A percentile compares a stretch with the other conserved stretches of the same genome.
phyloP scores from a whole-genome alignment of 2,797 vertebrate genomes.

The Esox lucius region DNA sequence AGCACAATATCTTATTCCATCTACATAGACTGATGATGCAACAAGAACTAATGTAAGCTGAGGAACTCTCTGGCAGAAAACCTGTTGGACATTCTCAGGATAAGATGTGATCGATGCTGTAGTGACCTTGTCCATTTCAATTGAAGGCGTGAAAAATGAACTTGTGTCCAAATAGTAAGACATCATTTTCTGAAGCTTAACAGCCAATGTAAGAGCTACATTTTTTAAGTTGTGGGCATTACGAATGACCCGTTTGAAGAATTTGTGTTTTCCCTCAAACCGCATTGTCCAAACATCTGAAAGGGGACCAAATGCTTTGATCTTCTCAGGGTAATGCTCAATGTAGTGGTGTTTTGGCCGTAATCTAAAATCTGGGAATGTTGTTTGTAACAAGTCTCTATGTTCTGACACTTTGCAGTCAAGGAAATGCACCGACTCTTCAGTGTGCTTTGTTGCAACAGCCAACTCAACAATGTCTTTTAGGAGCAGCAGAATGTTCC shows the following conservation, averaged over 20 bases:
- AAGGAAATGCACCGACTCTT: constrained; percentile 27
- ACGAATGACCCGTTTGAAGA: constrained; percentile 9
- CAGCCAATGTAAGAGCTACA: constrained; percentile 28
- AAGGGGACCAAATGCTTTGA: constrained; percentile 4
- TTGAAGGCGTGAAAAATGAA: constrained; percentile 42
- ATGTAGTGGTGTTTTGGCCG: constrained; percentile 37
- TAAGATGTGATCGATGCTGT: constrained; percentile 34
- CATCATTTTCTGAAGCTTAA: constrained; percentile 34
- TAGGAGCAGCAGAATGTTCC: constrained; percentile 20
- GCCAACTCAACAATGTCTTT: constrained; percentile 27
- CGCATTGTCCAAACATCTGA: too few relatives aligned
- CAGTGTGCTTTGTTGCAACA: constrained; percentile 27
- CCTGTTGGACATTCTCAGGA: constrained; percentile 38
- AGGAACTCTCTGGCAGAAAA: constrained; percentile 27
- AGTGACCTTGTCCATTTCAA: constrained; percentile 44
- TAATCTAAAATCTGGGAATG: constrained; percentile 28
- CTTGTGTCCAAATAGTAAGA: constrained; percentile 27
- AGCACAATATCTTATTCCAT: constrained; percentile 31
- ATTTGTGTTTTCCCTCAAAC: neutral
- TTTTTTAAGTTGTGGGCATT: constrained; percentile 4
- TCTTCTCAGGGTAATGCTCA: constrained; percentile 32
- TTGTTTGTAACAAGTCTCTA: constrained; percentile 21
- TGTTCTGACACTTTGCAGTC: constrained; percentile 31
- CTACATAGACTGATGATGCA: constrained; percentile 27
- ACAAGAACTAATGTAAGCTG: constrained; percentile 25